Base-by-base conservation (phyloP, 2,797 vertebrate genomes). In the Rhinophrynus dorsalis region DNA sequence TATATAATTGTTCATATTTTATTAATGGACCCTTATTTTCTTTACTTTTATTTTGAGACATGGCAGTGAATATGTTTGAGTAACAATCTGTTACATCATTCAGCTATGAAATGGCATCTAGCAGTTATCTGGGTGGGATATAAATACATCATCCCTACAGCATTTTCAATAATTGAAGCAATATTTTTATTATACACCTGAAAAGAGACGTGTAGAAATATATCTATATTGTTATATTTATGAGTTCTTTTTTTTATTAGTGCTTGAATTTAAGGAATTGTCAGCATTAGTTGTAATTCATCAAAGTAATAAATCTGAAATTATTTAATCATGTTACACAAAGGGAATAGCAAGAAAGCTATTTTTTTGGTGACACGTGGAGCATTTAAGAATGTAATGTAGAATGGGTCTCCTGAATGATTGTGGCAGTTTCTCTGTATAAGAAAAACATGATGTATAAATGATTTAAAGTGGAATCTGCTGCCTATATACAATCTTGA, bases 171-270 rank as follows among this genome's bases (percentile, higher is more conserved):
- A 8, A 26, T 17, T 38, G 45, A 18, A 51, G 45, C 23, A 18
- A 26, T 51, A 56, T 56, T 67, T 47, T 66, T 66, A 55, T 42
- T 55, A 55, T 54, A 54, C 37, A 67, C 6, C 20, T 50, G 18
- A 64, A 29, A 20, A 50, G 24, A 18, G 45, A 26, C 37, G 30
- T 50, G 48, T 23, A 26, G 26, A 30, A 51, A 17, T 64, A 47
- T 64, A 56, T 42, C 32, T 17, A n/a, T 35, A 38, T 67, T 67
- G 63, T 56, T 40, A 33, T 45, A 30, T 56, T 56, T 56, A 47
- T 47, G 44, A 47, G 18, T 47, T 47, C 11, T 21, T 47, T 47
- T 47, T 24, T 47, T 47, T 2, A 20, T 29, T 12, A 30, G n/a
- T 40, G 2, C 24, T 10, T 3, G 13, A 27, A 32, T 51, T 56